These are phyloP conservation scores for Tortrix viridana DNA, from an alignment of 2,888 invertebrate genomes.

Conservation along the genomic window DNA sequence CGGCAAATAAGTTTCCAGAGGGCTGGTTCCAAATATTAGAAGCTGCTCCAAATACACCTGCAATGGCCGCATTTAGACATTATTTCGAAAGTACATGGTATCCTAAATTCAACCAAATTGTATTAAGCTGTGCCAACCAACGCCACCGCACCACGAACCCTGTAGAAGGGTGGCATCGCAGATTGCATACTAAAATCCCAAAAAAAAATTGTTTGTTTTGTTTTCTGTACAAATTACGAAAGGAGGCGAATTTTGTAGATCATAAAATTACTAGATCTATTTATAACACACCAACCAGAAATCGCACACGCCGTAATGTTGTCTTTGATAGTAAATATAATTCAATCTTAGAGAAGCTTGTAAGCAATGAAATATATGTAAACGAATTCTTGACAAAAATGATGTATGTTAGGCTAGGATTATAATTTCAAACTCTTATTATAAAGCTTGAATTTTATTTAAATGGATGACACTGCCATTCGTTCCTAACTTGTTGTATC, in stretches of 20 bases:
- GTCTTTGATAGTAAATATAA: not conserved
- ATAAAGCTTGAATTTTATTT: not conserved
- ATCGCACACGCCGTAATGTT: not conserved
- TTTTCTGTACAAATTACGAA: not conserved
- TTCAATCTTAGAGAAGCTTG: not conserved
- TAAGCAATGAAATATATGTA: not conserved
- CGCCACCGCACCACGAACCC: slow-evolving; percentile 8
- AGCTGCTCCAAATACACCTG: slow-evolving; percentile 3
- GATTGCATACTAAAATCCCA: slow-evolving; percentile 5
- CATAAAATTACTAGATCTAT: not conserved
- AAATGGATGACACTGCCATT: not conserved
- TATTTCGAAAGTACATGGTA: slow-evolving; percentile 30
- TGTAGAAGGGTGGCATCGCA: slow-evolving; percentile 19
- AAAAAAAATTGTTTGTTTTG: not conserved
- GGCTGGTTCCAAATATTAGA: slow-evolving; percentile 23
- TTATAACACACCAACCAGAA: not conserved
- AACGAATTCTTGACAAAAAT: not conserved
- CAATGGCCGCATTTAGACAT: slow-evolving; percentile 10
- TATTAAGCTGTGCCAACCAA: slow-evolving; percentile 21
- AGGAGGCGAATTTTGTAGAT: not conserved
- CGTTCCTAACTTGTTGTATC: not conserved
- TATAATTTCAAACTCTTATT: not conserved
- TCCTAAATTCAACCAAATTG: slow-evolving; percentile 18
- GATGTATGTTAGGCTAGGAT: not conserved
- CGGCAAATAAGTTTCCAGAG: slow-evolving; percentile 10